phyloP scores from a whole-genome alignment of 2,113 vertebrate species.

The Myotis yumanensis region DNA sequence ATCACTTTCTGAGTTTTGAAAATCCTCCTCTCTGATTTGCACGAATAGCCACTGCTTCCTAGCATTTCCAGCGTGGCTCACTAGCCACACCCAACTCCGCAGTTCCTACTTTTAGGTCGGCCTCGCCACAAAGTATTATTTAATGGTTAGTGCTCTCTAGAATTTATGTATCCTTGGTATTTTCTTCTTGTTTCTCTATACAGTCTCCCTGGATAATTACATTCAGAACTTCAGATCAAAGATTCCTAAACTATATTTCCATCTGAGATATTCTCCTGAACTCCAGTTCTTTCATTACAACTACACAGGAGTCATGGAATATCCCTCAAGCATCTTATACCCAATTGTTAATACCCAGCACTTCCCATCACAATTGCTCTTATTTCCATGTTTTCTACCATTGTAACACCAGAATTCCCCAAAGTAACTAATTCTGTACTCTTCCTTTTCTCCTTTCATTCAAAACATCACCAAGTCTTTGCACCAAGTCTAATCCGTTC shows the following conservation, averaged over 20 bases:
- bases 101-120: neutral
- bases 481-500: neutral
- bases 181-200: neutral
- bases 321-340: neutral
- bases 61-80: neutral
- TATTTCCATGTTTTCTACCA: neutral
- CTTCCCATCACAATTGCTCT: neutral
- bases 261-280: neutral
- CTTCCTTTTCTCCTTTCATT: neutral
- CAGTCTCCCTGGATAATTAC: neutral
- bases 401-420: neutral
- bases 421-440: neutral
- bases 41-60: neutral
- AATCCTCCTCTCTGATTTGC: neutral
- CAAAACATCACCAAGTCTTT: neutral
- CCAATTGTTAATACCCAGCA: neutral
- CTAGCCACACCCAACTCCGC: neutral
- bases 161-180: neutral
- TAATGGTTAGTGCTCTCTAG: neutral
- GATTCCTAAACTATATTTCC: neutral
- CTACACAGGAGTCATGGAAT: neutral
- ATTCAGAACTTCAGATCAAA: neutral
- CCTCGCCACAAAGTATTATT: neutral
- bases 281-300: neutral
- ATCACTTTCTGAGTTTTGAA: constrained; percentile 24